Conservation (phyloP, 2,888 invertebrate species). For the Zonitis immaculata region DNA sequence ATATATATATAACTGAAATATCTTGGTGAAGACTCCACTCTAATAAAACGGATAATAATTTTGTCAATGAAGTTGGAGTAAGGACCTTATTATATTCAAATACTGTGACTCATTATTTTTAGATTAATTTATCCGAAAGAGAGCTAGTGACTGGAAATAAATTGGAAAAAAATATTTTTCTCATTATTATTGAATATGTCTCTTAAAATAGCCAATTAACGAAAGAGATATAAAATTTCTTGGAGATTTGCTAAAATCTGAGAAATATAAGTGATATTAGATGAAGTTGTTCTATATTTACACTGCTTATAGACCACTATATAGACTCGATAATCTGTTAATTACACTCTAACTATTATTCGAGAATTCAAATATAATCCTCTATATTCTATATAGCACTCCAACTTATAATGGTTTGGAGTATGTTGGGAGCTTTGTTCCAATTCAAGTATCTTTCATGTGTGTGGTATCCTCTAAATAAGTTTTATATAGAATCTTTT, state of each 20-base stretch:
- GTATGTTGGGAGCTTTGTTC: background rate
- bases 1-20: conserved; percentile 7
- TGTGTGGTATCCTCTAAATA: background rate
- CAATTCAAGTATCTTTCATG: background rate
- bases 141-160: background rate
- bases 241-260: no score
- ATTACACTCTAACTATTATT: background rate
- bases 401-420: background rate
- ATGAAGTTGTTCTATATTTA: no score
- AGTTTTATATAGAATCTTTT: background rate
- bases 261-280: no score
- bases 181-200: no score
- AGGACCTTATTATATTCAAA: background rate
- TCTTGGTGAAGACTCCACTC: conserved; percentile 20
- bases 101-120: background rate
- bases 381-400: background rate
- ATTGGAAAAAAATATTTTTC: background rate
- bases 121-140: background rate
- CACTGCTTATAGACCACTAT: no score
- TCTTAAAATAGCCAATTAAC: no score
- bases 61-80: no score
- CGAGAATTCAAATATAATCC: background rate
- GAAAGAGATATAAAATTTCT: no score
- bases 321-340: background rate
- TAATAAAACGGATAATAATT: conserved; percentile 26